These are phyloP conservation scores for Drosophila subpulchrella DNA, from an alignment of 1,140 invertebrate genomes.

Conservation along the genomic window DNA sequence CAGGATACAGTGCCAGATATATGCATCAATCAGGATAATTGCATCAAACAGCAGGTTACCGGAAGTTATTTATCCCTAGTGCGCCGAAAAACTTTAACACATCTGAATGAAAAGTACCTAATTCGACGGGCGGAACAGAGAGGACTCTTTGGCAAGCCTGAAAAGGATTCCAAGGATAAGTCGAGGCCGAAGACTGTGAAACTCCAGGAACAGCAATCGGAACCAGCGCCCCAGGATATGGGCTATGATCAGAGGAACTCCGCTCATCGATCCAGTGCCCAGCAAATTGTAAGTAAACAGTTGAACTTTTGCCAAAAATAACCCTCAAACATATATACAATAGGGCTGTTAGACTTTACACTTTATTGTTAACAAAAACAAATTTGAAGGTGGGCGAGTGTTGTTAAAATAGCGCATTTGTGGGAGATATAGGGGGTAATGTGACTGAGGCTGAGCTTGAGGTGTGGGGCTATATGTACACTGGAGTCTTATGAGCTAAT, in stretches of 20 bases:
- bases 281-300: constrained; percentile 56
- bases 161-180: constrained; percentile 50
- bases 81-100: constrained; percentile 90
- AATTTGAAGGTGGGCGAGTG: constrained; percentile 41
- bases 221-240: constrained; percentile 41
- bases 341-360: constrained; percentile 69
- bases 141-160: constrained; percentile 88
- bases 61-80: constrained; percentile 90
- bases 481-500: constrained; percentile 72
- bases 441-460: constrained; percentile 23
- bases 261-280: constrained; percentile 38
- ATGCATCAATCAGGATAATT: constrained; percentile 85
- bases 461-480: constrained; percentile 51
- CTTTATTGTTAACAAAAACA: constrained; percentile 74
- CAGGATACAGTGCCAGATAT: constrained; percentile 86
- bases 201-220: constrained; percentile 55
- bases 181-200: constrained; percentile 53
- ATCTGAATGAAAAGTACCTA: constrained; percentile 91
- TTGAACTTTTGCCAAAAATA: constrained; percentile 2
- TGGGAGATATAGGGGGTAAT: constrained; percentile 27
- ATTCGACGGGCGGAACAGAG: constrained; percentile 91
- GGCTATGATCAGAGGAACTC: constrained; percentile 54
- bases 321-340: constrained; percentile 7
- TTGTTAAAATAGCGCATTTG: constrained; percentile 8
- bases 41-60: constrained; percentile 85